These are phyloP conservation scores for Bubalus kerabau DNA, from an alignment of 2,113 vertebrate species.

Conservation along the genomic window DNA sequence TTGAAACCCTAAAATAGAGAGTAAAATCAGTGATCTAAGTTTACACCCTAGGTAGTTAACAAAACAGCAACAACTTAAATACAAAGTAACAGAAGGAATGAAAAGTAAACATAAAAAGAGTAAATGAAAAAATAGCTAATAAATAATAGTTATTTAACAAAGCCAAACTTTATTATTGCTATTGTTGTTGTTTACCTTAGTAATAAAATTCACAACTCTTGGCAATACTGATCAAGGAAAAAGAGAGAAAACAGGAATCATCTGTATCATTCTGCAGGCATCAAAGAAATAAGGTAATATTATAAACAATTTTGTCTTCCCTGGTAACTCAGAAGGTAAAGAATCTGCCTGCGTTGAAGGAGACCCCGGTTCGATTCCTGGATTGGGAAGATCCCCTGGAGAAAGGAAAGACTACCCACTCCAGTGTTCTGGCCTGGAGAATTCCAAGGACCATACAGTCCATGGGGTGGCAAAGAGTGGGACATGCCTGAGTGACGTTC, in stretches of 20 bases:
- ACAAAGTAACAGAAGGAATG: background rate
- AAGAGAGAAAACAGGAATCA: background rate
- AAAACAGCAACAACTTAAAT: constrained; percentile 18
- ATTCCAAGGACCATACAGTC: background rate
- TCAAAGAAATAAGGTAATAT: background rate
- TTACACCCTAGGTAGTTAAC: background rate
- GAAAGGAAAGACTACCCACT: background rate
- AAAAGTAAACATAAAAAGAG: background rate
- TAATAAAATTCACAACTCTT: background rate
- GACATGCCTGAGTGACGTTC: background rate
- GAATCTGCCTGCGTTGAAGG: background rate
- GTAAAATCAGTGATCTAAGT: background rate
- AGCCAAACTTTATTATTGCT: background rate
- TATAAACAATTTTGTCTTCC: background rate
- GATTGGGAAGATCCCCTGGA: background rate
- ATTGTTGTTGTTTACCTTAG: background rate
- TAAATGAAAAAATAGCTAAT: background rate
- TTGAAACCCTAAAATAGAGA: background rate
- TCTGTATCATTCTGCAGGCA: background rate
- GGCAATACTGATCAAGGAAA: background rate
- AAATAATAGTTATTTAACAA: background rate
- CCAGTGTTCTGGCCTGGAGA: background rate
- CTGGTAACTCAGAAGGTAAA: background rate
- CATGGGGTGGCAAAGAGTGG: background rate
- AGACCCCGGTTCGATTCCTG: background rate